These are phyloP conservation scores for Entomobrya proxima DNA, from an alignment of 2,888 invertebrate species.

Conservation along the genomic window DNA sequence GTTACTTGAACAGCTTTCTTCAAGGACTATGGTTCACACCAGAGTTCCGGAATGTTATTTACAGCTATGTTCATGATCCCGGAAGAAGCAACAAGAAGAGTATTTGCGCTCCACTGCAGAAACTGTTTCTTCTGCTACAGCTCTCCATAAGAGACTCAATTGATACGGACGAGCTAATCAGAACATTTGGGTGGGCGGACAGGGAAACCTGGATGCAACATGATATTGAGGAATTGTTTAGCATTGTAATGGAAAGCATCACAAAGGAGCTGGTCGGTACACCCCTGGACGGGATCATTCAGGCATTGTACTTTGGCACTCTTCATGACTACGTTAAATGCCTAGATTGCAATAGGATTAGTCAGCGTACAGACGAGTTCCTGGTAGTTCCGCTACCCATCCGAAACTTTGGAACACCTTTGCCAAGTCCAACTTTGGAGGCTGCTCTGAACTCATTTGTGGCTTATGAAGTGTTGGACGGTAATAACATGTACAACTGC, in stretches of 20 bases:
- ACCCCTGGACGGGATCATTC: conserved; percentile 88
- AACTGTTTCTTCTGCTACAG: conserved; percentile 89
- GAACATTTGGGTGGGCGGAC: conserved; percentile 93
- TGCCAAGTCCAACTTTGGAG: conserved; percentile 83
- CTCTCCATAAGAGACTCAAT: conserved; percentile 87
- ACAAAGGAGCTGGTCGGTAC: conserved; percentile 90
- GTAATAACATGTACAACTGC: conserved; percentile 91
- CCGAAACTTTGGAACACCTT: conserved; percentile 83
- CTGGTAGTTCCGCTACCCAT: conserved; percentile 92
- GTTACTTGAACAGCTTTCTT: conserved; percentile 91
- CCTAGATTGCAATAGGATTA: conserved; percentile 89
- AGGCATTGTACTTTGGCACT: conserved; percentile 83
- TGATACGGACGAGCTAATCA: conserved; percentile 91
- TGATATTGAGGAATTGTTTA: conserved; percentile 92
- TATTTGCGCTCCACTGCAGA: conserved; percentile 91
- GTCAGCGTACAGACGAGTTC: conserved; percentile 88
- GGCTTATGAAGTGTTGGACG: conserved; percentile 89
- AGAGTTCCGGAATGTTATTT: conserved; percentile 91
- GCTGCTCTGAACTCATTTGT: conserved; percentile 90
- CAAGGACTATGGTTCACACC: conserved; percentile 95
- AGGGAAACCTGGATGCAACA: conserved; percentile 95
- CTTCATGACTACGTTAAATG: conserved; percentile 93
- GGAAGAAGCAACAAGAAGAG: conserved; percentile 83
- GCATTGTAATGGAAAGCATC: conserved; percentile 93
- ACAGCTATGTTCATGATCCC: conserved; percentile 85